Evolutionary conservation across 2,797 vertebrate genomes (phyloP), one percentile per base, ranked within the genome.

Genomic region (Channa striata): DNA sequence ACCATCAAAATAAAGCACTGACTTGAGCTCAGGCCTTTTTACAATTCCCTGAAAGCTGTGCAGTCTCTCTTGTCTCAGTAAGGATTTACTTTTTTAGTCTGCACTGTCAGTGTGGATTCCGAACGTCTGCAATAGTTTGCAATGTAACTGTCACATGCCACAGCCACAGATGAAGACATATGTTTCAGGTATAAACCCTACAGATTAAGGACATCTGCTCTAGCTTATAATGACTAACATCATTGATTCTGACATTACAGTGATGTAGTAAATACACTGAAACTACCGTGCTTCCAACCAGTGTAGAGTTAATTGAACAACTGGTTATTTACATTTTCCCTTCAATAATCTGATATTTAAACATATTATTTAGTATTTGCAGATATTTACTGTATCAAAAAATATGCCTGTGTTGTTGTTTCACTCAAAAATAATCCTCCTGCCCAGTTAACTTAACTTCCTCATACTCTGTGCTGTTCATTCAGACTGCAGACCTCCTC

Each of bases 1-100:
- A 88, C 84, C 82, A 87, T 90, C 85, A 89, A 73, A 70, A 78
- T 43, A 47, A 76, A 81, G 48, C 46, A 53, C 19, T 43, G 21
- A 68, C 54, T 76, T 68, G 52, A 50, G 11, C 33, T 40, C 14
- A 36, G 60, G 74, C 14, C 14, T 8, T 49, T 12, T 30, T 5
- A 14, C 44, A 23, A 77, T 30, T 68, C 50, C 20, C 21, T 74
- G 50, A 25, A 11, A 62, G 44, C 23, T 39, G 20, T 5, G 11
- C 21, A 30, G 33, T 57, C 47, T 67, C n/a, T 57, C 48, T 59
- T n/a, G n/a, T 68, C 25, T 34, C 43, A 49, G 66, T 3, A 17
- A 34, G 8, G 13, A 34, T 10, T 61, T 25, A 49, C 17, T 37
- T 54, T n/a, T 9, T 40, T 21, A 1, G 51, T 61, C 21, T 37